Evolutionary conservation across 2,113 vertebrate species (phyloP).

Genomic region (Phrynocephalus versicolor): DNA sequence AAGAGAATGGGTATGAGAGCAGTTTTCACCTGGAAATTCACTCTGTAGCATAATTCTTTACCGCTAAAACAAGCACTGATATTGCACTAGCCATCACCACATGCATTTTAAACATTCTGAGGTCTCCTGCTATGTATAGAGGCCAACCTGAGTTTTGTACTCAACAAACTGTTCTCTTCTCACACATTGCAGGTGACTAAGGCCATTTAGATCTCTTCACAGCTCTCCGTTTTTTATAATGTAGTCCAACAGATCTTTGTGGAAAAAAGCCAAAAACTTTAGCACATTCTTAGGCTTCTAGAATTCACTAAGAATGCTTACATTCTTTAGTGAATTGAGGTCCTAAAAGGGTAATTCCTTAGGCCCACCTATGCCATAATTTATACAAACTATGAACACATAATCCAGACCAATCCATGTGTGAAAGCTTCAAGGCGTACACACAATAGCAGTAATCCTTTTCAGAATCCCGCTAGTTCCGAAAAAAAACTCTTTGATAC

Average conservation of each 20-base stretch:
- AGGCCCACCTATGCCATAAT: background rate
- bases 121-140: background rate
- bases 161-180: background rate
- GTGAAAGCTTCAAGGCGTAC: constrained; percentile 10
- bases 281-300: background rate
- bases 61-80: background rate
- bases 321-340: constrained; percentile 21
- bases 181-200: background rate
- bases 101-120: background rate
- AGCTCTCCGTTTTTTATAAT: constrained; percentile 20
- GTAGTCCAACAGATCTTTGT: background rate
- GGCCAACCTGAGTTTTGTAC: background rate
- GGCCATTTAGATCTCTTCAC: background rate
- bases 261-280: constrained; percentile 3
- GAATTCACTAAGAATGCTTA: constrained; percentile 1
- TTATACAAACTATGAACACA: background rate
- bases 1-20: background rate
- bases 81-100: background rate
- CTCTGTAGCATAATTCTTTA: background rate
- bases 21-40: background rate
- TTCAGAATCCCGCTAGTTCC: constrained; percentile 29
- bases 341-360: constrained; percentile 20
- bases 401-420: background rate
- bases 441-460: constrained; percentile 16
- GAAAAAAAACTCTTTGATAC: constrained; percentile 9